phyloP scores from a whole-genome alignment of 1,140 invertebrate species.

The Zaprionus ornatus region DNA sequence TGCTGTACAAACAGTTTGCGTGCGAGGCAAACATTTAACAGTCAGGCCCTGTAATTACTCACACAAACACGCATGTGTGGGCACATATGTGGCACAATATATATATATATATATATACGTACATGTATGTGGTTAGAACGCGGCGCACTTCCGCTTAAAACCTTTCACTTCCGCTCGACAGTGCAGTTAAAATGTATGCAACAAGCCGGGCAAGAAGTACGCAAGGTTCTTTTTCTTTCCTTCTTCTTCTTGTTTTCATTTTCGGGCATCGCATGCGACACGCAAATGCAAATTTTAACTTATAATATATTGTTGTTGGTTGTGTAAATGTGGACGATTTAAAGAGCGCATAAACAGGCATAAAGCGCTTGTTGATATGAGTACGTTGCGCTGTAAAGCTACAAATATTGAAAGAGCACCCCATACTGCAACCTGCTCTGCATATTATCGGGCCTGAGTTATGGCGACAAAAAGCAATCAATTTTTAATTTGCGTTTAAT shows the following conservation, averaged over 20 bases:
- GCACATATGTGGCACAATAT: slow-evolving; percentile 1
- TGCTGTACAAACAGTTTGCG: slow-evolving; percentile 65
- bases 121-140: slow-evolving; percentile 63
- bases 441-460: slow-evolving; percentile 53
- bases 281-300: slow-evolving; percentile 46
- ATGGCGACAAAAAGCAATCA: slow-evolving; percentile 79
- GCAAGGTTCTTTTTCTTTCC: slow-evolving; percentile 42
- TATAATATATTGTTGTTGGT: slow-evolving; percentile 8
- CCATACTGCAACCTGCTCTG: not conserved
- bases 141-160: slow-evolving; percentile 74
- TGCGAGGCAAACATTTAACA: slow-evolving; percentile 62
- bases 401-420: slow-evolving; percentile 34
- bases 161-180: slow-evolving; percentile 71
- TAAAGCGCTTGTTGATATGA: slow-evolving; percentile 21
- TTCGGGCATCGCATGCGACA: slow-evolving; percentile 65
- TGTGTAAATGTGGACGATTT: slow-evolving; percentile 8
- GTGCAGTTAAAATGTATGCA: slow-evolving; percentile 53
- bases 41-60: slow-evolving; percentile 62
- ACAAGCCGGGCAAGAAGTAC: slow-evolving; percentile 49
- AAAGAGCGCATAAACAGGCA: slow-evolving; percentile 3
- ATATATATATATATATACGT: slow-evolving; percentile 11
- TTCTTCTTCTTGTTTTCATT: not conserved
- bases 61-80: slow-evolving; percentile 29
- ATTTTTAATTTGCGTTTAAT: slow-evolving; percentile 80
- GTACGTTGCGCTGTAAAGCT: slow-evolving; percentile 21